A percentile compares a stretch with the other conserved stretches of the same genome.
Conservation (phyloP, 2,113 vertebrate genomes). For the Probosciger aterrimus region DNA sequence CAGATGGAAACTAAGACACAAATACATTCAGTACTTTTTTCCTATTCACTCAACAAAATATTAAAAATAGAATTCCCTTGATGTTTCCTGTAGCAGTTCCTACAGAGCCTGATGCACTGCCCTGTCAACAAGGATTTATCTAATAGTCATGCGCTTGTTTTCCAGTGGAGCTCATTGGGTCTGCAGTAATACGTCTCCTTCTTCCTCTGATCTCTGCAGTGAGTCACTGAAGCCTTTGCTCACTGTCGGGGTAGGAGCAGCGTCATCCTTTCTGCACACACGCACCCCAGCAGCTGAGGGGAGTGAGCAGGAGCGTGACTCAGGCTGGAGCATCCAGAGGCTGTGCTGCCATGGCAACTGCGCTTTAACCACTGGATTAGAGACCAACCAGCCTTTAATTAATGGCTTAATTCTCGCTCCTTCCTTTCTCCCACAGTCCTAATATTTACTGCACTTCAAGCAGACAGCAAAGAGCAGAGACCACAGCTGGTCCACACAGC, state of each 20-base stretch:
- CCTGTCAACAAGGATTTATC: not conserved
- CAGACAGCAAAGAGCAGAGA: not conserved
- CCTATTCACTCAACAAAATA: not conserved
- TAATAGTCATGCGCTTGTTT: not conserved
- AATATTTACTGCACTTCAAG: not conserved
- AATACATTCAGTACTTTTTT: not conserved
- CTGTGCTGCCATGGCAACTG: not conserved
- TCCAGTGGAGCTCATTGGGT: not conserved
- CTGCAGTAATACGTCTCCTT: not conserved
- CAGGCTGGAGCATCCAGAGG: conserved; percentile 13
- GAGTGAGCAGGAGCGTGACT: not conserved
- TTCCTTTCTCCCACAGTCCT: not conserved
- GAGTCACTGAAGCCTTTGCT: not conserved
- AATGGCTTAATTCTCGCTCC: not conserved
- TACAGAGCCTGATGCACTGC: not conserved
- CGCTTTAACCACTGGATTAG: not conserved
- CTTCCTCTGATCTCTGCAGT: not conserved
- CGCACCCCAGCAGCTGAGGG: not conserved
- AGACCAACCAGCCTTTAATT: conserved; percentile 8
- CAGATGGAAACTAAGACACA: not conserved
- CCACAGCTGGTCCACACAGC: not conserved
- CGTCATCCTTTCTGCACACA: not conserved
- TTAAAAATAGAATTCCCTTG: not conserved
- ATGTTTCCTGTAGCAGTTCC: not conserved
- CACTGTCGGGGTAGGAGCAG: not conserved